Conservation (phyloP, 2,888 invertebrate species). For the Nebria salina region DNA sequence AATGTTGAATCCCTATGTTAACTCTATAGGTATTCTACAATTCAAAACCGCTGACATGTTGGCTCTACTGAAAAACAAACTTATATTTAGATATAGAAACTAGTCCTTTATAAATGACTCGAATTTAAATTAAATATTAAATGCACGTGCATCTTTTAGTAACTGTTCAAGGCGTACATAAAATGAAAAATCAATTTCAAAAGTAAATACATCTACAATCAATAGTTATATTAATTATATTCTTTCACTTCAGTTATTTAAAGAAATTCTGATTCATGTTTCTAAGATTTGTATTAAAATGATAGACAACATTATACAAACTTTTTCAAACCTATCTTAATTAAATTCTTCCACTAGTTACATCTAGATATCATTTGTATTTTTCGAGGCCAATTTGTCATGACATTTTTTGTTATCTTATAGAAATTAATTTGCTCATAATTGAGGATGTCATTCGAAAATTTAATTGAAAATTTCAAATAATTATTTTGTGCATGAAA, state of each 20-base stretch:
- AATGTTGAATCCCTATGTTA: not conserved
- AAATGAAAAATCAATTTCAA: not conserved
- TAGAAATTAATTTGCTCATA: no score
- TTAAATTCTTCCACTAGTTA: no score
- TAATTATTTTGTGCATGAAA: no score
- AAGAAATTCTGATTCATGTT: not conserved
- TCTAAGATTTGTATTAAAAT: not conserved
- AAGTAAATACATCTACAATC: not conserved
- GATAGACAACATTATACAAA: no score
- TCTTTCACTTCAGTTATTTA: not conserved
- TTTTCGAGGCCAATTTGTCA: no score
- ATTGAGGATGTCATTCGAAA: no score
- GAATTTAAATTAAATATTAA: not conserved
- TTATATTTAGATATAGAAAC: not conserved
- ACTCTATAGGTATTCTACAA: not conserved
- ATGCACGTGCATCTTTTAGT: not conserved
- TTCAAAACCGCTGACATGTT: not conserved
- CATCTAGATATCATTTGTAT: no score
- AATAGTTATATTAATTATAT: not conserved
- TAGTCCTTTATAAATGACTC: not conserved
- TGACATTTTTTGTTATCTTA: no score
- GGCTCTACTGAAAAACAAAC: not conserved
- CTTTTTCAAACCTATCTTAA: no score
- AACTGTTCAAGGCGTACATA: not conserved
- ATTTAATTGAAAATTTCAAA: no score